Conservation (phyloP, 2,888 invertebrate genomes). For the Drosophila robusta region DNA sequence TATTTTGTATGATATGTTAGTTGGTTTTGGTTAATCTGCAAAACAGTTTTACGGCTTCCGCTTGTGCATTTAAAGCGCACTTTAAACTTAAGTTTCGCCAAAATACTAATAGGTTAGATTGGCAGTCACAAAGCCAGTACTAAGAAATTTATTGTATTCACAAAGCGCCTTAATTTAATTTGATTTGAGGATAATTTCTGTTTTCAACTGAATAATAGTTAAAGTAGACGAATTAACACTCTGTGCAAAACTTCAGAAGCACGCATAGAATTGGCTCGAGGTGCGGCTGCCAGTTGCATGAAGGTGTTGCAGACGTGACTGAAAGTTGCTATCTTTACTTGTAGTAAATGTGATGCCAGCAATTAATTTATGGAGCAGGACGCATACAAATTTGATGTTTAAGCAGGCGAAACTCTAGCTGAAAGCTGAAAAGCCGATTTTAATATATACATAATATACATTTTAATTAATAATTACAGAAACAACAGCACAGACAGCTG, state of each 20-base stretch:
- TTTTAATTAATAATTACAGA: conserved; percentile 42
- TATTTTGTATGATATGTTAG: no score
- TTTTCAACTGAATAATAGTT: not conserved
- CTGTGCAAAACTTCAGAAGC: not conserved
- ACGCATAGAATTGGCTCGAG: not conserved
- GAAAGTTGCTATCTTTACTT: conserved; percentile 52
- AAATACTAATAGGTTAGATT: no score
- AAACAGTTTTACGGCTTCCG: no score
- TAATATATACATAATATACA: conserved; percentile 52
- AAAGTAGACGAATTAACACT: not conserved
- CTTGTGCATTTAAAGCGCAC: no score
- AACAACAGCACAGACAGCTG: conserved; percentile 14
- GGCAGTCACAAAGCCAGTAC: not conserved
- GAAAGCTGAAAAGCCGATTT: conserved; percentile 3
- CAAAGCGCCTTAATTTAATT: not conserved
- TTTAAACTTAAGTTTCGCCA: no score
- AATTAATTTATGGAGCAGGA: conserved; percentile 58
- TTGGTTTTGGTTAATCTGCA: no score
- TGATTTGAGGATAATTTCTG: not conserved
- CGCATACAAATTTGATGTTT: conserved; percentile 46
- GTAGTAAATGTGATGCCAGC: conserved; percentile 31
- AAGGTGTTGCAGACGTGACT: conserved; percentile 57
- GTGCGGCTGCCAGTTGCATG: conserved; percentile 19
- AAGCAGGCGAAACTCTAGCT: conserved; percentile 13
- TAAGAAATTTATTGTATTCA: not conserved